These are phyloP conservation scores for Plebejus melissa DNA, from an alignment of 2,888 invertebrate genomes.

Conservation along the genomic window DNA sequence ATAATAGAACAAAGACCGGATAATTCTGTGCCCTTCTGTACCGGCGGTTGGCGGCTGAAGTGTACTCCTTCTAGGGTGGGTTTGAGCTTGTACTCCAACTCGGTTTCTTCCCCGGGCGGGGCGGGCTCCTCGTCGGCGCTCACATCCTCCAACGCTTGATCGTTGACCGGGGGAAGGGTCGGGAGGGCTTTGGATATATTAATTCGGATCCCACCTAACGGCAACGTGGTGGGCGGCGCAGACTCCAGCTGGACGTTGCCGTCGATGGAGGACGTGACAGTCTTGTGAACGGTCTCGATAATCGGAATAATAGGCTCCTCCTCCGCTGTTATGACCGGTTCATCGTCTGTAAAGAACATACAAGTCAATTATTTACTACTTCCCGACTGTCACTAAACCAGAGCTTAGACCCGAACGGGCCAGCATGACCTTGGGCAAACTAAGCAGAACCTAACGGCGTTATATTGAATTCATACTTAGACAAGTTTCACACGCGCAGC, in stretches of 20 bases:
- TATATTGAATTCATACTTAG: no score
- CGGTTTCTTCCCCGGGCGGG: constrained; percentile 79
- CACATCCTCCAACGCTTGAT: constrained; percentile 55
- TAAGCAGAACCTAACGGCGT: no score
- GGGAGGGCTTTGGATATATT: constrained; percentile 87
- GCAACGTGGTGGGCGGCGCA: constrained; percentile 55
- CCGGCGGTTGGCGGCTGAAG: constrained; percentile 84
- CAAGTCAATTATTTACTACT: not conserved
- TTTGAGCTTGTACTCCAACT: constrained; percentile 80
- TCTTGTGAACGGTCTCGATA: constrained; percentile 76
- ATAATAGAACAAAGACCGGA: constrained; percentile 93
- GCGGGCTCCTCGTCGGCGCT: constrained; percentile 73
- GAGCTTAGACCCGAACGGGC: not conserved
- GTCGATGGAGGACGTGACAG: constrained; percentile 84
- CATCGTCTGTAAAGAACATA: constrained; percentile 58
- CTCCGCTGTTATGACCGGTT: constrained; percentile 75
- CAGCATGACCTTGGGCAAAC: not conserved
- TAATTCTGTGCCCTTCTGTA: constrained; percentile 86
- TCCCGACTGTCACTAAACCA: not conserved
- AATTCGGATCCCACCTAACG: constrained; percentile 84
- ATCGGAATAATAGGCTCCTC: constrained; percentile 48
- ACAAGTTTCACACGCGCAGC: no score
- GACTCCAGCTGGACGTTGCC: constrained; percentile 86
- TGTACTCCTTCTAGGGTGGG: constrained; percentile 81
- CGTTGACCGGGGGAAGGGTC: constrained; percentile 46